Base-by-base conservation (phyloP, 2,888 invertebrate genomes). In the Tenthredo mesomela region DNA sequence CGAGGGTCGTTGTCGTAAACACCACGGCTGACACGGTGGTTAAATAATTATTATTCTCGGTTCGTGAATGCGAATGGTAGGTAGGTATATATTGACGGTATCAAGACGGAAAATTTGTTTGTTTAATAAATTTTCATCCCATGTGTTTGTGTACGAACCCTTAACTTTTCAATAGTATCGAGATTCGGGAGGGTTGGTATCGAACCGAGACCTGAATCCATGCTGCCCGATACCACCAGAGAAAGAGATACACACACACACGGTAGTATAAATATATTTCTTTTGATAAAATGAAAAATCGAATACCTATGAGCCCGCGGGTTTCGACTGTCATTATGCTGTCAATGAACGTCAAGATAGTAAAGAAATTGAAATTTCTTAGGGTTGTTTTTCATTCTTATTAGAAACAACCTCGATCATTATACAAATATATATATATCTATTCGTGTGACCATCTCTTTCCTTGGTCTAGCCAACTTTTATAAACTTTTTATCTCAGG, bases 1-100 rank as follows among this genome's bases (percentile, higher is more conserved):
- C 67, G 67, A 67, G 67, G 67, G 67, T 67, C 33, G 67, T 67
- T 67, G 67, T 67, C 67, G 67, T 67, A 67, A 67, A 67, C 67
- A 67, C 33, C 29, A 18, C 67, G 67, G 67, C 67, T 33, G 67
- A 67, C 33, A 67, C 67, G 67, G 67, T 33, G 33, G 67, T 67
- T 33, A 33, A 67, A 67, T 67, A 67, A 67, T 67, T 67, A 67
- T 67, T 67, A 67, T 67, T 67, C 33, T 18, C 33, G 15, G 18
- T 25, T 67, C 18, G 15, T 25, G 47, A 47, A 47, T 47, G 2
- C 15, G 1, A 18, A 18, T 4, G 33, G n/a, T n/a, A n/a, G n/a
- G n/a, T n/a, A n/a, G n/a, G n/a, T n/a, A n/a, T 33, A 15, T 33
- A 29, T 61, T 1, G 54, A n/a, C 6, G 54, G 9, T 9, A 21